Base-by-base conservation (phyloP, 2,888 invertebrate species). In the Liopterus haemorrhoidalis region DNA sequence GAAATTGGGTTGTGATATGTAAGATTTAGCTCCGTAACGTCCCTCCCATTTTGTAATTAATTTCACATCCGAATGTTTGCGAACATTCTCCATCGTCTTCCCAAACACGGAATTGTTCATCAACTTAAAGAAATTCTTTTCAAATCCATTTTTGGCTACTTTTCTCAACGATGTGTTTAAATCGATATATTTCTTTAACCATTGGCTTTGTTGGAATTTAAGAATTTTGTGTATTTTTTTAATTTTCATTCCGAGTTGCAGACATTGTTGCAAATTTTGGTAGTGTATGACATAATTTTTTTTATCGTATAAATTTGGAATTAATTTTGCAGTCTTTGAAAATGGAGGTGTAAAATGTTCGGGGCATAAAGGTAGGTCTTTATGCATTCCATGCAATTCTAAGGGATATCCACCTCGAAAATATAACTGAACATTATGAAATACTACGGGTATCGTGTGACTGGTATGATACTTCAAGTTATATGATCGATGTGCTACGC, bases 21-120 rank as follows among this genome's bases (percentile, higher is more conserved):
- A 36, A 2, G 44, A 40, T 49, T 56, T 52, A 3, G 53, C 61
- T 9, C 36, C 52, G 56, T 57, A 12, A 57, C 51, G 4, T 31
- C 38, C 55, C 30, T 57, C 52, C 61, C 61, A 65, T 35, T 61
- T 53, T 4, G 58, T 60, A 15, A 62, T 31, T 18, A 64, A 44
- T 42, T 56, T 59, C 1, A 65, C 56, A 49, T 61, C 53, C 16
- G 54, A 59, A 32, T 57, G 49, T 42, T 60, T 60, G n/a, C n/a
- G n/a, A n/a, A n/a, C n/a, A n/a, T n/a, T n/a, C n/a, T n/a, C n/a
- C n/a, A n/a, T n/a, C n/a, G 58, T 60, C 47, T 67, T 66, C 0
- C 66, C 64, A 49, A 60, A 67, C 1, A 64, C 50, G 1, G 61
- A 49, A 49, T 68, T 68, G 27, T 63, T 66, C 57, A 64, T 61